Base-by-base conservation (phyloP, 2,888 invertebrate species). In the Cybosia mesomella region DNA sequence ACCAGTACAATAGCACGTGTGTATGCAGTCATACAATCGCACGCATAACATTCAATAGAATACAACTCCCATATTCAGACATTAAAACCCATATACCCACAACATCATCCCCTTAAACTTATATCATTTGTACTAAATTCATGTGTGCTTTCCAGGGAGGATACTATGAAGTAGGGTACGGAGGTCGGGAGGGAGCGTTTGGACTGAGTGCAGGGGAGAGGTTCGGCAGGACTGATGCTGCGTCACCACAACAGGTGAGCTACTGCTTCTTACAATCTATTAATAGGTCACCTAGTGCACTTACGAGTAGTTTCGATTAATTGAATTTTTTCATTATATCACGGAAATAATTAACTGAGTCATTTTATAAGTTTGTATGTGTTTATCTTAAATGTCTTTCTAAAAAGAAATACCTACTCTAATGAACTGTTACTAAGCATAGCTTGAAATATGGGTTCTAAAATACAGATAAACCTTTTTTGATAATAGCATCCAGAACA, bases 101-200 rank as follows among this genome's bases (percentile, higher is more conserved):
- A 49, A 9, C n/a, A 43, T 18, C 1, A 43, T 43, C 5, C 15
- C 10, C 21, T 53, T 9, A 10, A n/a, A 11, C 21, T 54, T 24
- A 28, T 55, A 15, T 28, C 5, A 28, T 3, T 0, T 32, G 7
- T 58, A 24, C 2, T 34, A 15, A 39, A 58, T 1, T 8, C 4
- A 11, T 58, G 18, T 13, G 0, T 22, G 11, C 10, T 3, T 68
- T 64, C 0, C 88, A 95, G 94, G 91, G 92, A 18, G 94, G 93
- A 0, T 95, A 95, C 85, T 95, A 95, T 85, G 95, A 95, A 73
- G 94, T 95, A 57, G 92, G 92, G 0, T 95, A 94, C 84, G 91
- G 86, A 66, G 89, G 87, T 2, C 85, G 93, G 39, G 94, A 94
- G 36, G 93, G 89, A 13, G 84, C 91, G 21, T 92, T 92, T 85